These are phyloP conservation scores for Lordiphosa stackelbergi DNA, from an alignment of 1,140 invertebrate species.

Conservation along the genomic window DNA sequence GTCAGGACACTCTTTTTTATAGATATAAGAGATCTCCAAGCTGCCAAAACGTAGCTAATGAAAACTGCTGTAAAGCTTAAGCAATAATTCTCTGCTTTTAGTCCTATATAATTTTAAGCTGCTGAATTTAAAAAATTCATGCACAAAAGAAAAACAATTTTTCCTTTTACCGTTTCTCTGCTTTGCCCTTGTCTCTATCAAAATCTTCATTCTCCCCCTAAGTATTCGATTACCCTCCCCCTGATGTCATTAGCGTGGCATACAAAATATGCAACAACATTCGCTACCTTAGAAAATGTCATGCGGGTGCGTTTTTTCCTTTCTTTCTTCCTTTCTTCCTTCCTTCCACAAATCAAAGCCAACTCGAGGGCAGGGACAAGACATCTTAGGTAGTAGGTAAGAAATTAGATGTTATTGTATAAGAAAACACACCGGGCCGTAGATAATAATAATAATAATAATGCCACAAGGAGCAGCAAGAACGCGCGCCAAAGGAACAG, in stretches of 20 bases:
- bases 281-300: slow-evolving; percentile 6
- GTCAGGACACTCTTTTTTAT: no score
- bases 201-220: slow-evolving; percentile 5
- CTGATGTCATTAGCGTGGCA: slow-evolving; percentile 54
- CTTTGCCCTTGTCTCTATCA: slow-evolving; percentile 9
- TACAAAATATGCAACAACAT: slow-evolving; percentile 70
- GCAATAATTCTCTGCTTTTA: no score
- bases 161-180: no score
- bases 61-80: no score
- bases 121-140: no score
- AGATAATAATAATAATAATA: slow-evolving; percentile 70
- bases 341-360: slow-evolving; percentile 38
- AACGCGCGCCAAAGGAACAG: slow-evolving; percentile 58
- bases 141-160: no score
- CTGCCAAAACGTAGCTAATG: no score
- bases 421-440: slow-evolving; percentile 71
- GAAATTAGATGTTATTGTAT: slow-evolving; percentile 75
- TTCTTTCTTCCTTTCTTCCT: slow-evolving; percentile 10
- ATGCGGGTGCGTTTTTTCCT: slow-evolving; percentile 52
- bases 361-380: slow-evolving; percentile 29
- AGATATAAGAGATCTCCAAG: no score
- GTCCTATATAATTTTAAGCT: no score
- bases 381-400: slow-evolving; percentile 49
- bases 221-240: slow-evolving; percentile 10
- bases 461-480: slow-evolving; percentile 36